Base-by-base conservation (phyloP, 2,113 vertebrate species). In the Zosterops borbonicus region DNA sequence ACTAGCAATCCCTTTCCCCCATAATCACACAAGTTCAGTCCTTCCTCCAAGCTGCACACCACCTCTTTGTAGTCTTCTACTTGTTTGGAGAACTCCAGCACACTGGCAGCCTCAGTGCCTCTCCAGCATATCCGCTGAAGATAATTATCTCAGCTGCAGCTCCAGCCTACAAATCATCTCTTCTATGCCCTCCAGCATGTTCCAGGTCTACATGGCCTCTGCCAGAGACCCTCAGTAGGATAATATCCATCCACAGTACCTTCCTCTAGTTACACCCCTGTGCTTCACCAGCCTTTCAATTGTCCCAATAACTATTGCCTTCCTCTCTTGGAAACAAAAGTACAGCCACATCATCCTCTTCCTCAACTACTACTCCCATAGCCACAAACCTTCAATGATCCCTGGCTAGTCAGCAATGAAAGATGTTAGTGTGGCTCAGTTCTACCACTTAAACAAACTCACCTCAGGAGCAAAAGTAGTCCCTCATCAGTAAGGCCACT, bases 351-450 rank as follows among this genome's bases (percentile, higher is more conserved):
- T 21, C 44, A 64, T 24, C 25, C 46, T 56, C 29, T 69, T 50
- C 53, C 35, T n/a, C 50, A 55, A 5, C 31, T 37, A 52, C 28
- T 73, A 20, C 13, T 71, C 12, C 37, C 12, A 59, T 6, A 88
- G 50, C 25, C 65, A 55, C 47, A 87, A 80, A 42, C 23, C 41
- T 23, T 67, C 8, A 4, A 23, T 46, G 22, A 74, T 27, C 56
- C 27, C 31, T 56, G 69, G 42, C 3, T 50, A 18, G 22, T 9
- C 0, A 0, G n/a, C 37, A 14, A 35, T 62, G 42, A 58, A 58
- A 79, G 29, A 39, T 5, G 4, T 50, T 24, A 12, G 5, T 12
- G 17, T 89, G 41, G 31, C 10, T 46, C 53, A 90, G 49, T 14
- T 71, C 31, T 25, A 39, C 31, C 29, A 9, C 49, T 77, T 65